Evolutionary conservation across 2,113 vertebrate species (phyloP), one percentile per base, ranked within the genome.

Genomic region (Coryphaenoides rupestris): DNA sequence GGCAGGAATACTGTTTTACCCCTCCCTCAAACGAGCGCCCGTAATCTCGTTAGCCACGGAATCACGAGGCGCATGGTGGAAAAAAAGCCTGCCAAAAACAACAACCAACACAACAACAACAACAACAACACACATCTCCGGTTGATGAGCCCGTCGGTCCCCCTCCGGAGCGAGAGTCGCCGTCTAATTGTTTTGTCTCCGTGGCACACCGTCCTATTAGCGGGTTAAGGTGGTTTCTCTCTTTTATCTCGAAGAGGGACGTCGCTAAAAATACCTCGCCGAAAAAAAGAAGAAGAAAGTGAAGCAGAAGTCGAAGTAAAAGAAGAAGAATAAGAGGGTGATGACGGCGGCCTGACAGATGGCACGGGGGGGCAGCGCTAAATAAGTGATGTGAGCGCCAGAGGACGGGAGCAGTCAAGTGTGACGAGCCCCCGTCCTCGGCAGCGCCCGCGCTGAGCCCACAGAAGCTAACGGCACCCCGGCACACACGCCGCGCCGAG

Each of bases 1-100:
- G 5, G 62, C 58, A 63, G 68, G 60, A 5, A 40, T 40, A 40
- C 33, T 33, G 54, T 61, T 45, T 62, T 60, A 58, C 74, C 66
- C 65, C 40, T 13, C n/a, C 33, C 74, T 53, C 58, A 86, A 77
- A 58, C 57, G 63, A 78, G 71, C 40, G 63, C 68, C 81, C 13
- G 73, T 89, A 88, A 88, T 88, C 86, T 79, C 77, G 74, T 89
- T 89, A 89, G 69, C 77, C 52, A 67, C 88, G 80, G 86, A 89
- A 90, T 82, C 65, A 63, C 74, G 74, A 67, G 72, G 75, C 72
- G 72, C 83, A 84, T 81, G 9, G 13, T 40, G 13, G 7, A 10
- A 55, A 55, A 70, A 80, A n/a, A n/a, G n/a, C n/a, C n/a, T n/a
- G n/a, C n/a, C n/a, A n/a, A n/a, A n/a, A n/a, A n/a, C n/a, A n/a